Evolutionary conservation across 2,113 vertebrate genomes (phyloP).

Genomic region (Peromyscus polionotus): DNA sequence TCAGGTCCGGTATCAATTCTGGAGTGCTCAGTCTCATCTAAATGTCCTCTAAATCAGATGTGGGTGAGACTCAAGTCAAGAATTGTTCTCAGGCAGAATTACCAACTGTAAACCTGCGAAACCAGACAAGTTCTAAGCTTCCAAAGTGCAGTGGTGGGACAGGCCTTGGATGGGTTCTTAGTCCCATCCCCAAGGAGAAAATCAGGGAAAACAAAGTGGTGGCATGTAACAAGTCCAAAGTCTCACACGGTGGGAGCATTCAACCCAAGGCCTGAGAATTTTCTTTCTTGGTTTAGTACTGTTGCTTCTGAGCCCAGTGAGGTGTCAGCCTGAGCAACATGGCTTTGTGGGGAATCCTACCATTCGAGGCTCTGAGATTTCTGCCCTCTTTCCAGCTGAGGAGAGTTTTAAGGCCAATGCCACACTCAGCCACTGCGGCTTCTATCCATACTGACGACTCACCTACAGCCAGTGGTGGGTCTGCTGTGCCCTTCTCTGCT

Average conservation of each 20-base stretch:
- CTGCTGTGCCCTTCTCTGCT: neutral
- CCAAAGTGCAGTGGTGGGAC: neutral
- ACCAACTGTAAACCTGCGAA: neutral
- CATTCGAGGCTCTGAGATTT: neutral
- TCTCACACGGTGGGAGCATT: neutral
- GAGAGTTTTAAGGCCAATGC: neutral
- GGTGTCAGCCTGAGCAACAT: neutral
- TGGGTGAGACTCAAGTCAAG: neutral
- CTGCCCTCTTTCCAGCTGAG: neutral
- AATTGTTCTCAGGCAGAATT: neutral
- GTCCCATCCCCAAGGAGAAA: neutral
- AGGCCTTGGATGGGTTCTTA: neutral
- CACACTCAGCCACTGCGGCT: neutral
- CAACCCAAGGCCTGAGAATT: neutral
- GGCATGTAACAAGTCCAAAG: neutral
- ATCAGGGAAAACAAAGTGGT: neutral
- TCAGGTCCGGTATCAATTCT: neutral
- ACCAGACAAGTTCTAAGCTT: neutral
- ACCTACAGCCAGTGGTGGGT: neutral
- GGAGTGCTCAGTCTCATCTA: neutral
- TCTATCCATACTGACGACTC: neutral
- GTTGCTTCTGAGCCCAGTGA: neutral
- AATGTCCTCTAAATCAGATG: neutral
- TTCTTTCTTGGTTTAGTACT: neutral
- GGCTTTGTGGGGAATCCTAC: neutral